Percentiles rank a stretch among this genome's conserved stretches.
Conservation (phyloP, 2,797 vertebrate genomes). For the Zalophus californianus region DNA sequence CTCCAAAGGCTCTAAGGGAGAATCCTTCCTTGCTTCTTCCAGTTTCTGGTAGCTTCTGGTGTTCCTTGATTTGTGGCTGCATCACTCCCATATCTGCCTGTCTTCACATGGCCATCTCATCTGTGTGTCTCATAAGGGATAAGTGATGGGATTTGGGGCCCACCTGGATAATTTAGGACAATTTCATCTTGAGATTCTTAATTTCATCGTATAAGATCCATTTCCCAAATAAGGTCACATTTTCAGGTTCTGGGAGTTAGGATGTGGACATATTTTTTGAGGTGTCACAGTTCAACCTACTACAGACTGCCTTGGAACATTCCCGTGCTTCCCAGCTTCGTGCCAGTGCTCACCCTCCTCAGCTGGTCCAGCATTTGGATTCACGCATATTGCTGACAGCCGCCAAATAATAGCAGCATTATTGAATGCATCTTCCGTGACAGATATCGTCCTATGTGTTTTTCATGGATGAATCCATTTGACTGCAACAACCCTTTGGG, state of each 20-base stretch:
- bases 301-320: neutral
- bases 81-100: neutral
- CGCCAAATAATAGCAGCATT: neutral
- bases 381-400: neutral
- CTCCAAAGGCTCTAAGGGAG: neutral
- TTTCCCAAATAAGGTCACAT: conserved; percentile 10
- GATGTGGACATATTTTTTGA: neutral
- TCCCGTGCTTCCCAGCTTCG: neutral
- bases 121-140: neutral
- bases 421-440: neutral
- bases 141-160: neutral
- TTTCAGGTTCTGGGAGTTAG: neutral
- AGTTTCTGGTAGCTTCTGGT: neutral
- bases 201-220: neutral
- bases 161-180: neutral
- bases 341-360: no score
- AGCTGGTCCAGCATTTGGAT: neutral
- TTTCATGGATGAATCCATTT: neutral
- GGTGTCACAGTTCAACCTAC: neutral
- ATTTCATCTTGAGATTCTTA: conserved; percentile 42
- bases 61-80: neutral
- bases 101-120: neutral
- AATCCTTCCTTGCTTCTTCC: neutral
- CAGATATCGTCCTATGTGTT: neutral
- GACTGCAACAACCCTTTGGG: neutral